Base-by-base conservation (phyloP, 2,888 invertebrate genomes). In the Lasioglossum zephyrum region DNA sequence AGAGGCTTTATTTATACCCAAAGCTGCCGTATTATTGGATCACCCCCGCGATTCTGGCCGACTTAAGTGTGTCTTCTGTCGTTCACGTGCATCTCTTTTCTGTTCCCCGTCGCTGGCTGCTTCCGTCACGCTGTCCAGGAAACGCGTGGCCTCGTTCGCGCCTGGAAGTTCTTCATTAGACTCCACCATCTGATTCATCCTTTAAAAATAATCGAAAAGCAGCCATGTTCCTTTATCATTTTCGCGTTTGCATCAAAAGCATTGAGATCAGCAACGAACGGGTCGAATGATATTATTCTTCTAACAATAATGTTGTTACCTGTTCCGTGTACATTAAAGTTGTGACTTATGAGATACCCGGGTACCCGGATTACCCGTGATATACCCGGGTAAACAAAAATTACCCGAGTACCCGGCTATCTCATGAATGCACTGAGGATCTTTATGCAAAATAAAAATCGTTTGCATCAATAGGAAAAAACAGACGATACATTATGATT, bases 21-120 rank as follows among this genome's bases (percentile, higher is more conserved):
- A 94, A 94, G 94, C 94, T 93, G 74, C 92, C 91, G 93, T 94
- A 94, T 94, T 94, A 94, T 94, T 94, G 94, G 94, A 94, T 94
- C 94, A 94, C 94, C 94, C 94, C 94, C 94, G 94, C 94, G 91
- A 93, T 91, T 90, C 91, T 87, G 87, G 88, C 89, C 88, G 90
- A 81, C 81, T 79, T 78, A 89, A 89, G 83, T 85, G 87, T 89
- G 87, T 86, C 88, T 85, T 69, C 80, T 66, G 69, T 49, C 79
- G 85, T 44, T 86, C 77, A 36, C 85, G 82, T 72, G 77, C 60
- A 60, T 57, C 57, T 63, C 87, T 77, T 79, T 81, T 83, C 76
- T 73, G 41, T 72, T 77, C 41, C 69, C 36, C 82, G 36, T 41
- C 70, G 66, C 74, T 74, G 72, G 72, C 79, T 63, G 82, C 83